These are phyloP conservation scores for Equus przewalskii DNA, from an alignment of 2,113 vertebrate genomes.

Conservation along the genomic window DNA sequence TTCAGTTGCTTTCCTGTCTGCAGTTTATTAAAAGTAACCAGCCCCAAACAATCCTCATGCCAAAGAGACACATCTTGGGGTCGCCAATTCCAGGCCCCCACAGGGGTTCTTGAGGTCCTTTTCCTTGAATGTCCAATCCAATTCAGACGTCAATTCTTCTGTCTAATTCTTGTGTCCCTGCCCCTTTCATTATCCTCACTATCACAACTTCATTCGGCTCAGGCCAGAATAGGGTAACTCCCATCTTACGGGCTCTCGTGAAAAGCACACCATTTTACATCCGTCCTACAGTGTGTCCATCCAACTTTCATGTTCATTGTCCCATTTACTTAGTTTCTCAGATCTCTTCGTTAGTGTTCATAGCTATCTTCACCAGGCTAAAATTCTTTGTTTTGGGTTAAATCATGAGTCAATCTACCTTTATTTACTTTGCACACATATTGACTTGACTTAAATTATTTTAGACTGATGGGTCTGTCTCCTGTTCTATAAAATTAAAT, in stretches of 20 bases:
- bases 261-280: not conserved
- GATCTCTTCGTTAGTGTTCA: not conserved
- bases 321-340: not conserved
- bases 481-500: conserved; percentile 33
- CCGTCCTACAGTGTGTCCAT: not conserved
- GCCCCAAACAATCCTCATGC: too few relatives aligned
- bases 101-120: not conserved
- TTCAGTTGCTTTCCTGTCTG: too few relatives aligned
- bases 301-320: not conserved
- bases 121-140: not conserved
- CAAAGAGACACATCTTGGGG: too few relatives aligned
- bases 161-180: not conserved
- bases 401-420: conserved; percentile 14
- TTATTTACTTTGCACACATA: not conserved
- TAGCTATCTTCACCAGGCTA: not conserved
- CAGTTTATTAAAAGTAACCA: too few relatives aligned
- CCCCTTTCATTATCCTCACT: not conserved
- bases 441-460: conserved; percentile 53
- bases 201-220: not conserved
- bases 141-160: not conserved
- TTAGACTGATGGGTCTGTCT: conserved; percentile 1
- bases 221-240: not conserved
- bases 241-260: not conserved
- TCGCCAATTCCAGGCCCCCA: too few relatives aligned
- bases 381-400: conserved; percentile 2